phyloP scores from a whole-genome alignment of 2,888 invertebrate species.

The Tetragnatha montana region DNA sequence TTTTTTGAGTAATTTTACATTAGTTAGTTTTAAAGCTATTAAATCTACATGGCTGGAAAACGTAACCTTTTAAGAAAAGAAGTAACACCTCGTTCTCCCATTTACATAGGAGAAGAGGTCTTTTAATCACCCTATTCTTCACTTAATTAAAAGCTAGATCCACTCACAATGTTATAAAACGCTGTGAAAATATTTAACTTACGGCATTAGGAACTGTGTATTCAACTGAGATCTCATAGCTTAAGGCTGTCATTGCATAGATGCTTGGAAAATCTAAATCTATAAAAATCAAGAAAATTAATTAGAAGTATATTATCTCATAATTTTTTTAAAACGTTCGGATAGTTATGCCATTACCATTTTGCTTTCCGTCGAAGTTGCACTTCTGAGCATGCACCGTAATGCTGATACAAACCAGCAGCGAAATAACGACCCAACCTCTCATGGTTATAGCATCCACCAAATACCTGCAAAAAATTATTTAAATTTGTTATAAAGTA shows the following conservation, averaged over 20 bases:
- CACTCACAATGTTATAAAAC: not conserved
- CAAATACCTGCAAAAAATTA: not conserved
- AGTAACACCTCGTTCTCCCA: not conserved
- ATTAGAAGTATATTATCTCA: not conserved
- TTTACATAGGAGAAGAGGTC: not conserved
- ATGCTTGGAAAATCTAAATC: constrained; percentile 37
- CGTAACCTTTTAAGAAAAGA: not conserved
- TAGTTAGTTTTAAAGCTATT: not conserved
- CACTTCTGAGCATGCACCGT: constrained; percentile 15
- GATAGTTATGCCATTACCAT: not conserved
- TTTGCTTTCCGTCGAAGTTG: not conserved
- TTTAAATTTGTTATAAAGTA: not conserved
- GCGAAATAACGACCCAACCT: constrained; percentile 1
- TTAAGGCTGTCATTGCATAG: constrained; percentile 10
- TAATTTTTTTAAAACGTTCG: not conserved
- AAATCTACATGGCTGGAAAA: not conserved
- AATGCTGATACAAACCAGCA: not conserved
- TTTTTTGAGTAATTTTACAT: too few relatives aligned
- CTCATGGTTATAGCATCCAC: constrained; percentile 31
- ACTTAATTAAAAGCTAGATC: not conserved
- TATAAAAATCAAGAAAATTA: not conserved
- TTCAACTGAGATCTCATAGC: constrained; percentile 43
- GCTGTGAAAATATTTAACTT: constrained; percentile 2
- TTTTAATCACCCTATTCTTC: not conserved
- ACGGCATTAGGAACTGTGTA: constrained; percentile 35